Evolutionary conservation across 2,888 invertebrate species (phyloP).

Genomic region (Tipula helvola): DNA sequence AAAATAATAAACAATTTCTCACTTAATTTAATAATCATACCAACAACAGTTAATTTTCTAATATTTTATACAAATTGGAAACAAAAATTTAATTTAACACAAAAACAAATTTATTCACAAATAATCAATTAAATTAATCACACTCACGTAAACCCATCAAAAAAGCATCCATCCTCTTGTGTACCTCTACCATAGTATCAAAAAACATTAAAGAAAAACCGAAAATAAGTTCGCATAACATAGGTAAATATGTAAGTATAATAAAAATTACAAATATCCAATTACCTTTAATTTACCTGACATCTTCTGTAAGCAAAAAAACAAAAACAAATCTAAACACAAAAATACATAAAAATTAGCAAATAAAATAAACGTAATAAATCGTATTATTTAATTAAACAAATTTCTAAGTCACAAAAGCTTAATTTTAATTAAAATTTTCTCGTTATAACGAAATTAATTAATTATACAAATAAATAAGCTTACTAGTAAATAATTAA

Average conservation of each 20-base stretch:
- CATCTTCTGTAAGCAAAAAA: not conserved
- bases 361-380: not conserved
- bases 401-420: not conserved
- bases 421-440: not conserved
- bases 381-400: constrained; percentile 4
- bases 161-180: not conserved
- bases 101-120: not conserved
- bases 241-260: not conserved
- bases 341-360: not conserved
- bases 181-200: not conserved
- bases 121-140: constrained; percentile 4
- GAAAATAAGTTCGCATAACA: not conserved
- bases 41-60: not conserved
- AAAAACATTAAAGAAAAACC: not conserved
- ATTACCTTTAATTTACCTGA: not conserved
- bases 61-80: not conserved
- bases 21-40: not conserved
- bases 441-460: not conserved
- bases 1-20: not conserved
- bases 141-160: not conserved
- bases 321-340: not conserved
- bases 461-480: not conserved
- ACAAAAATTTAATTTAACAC: not conserved
- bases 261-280: not conserved
- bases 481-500: not conserved